Base-by-base conservation (phyloP, 1,140 invertebrate genomes). In the Plutomurus gul region DNA sequence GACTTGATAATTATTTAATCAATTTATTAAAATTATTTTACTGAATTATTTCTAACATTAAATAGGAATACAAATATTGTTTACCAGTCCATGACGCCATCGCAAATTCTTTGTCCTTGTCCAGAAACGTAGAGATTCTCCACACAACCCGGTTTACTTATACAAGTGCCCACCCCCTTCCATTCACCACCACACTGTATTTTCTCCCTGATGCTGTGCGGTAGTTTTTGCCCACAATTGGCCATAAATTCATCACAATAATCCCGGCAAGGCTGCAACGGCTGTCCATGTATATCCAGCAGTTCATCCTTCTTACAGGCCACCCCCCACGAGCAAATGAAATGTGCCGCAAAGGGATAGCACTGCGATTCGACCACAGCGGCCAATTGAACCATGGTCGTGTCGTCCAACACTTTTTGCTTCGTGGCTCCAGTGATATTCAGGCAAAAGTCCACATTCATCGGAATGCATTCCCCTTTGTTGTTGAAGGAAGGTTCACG, bases 1-100 rank as follows among this genome's bases (percentile, higher is more conserved):
- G 85, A 77, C 84, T 84, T 60, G 84, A 82, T 8, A 84, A 90
- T 85, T 96, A n/a, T n/a, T n/a, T n/a, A n/a, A n/a, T n/a, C n/a
- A n/a, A n/a, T n/a, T n/a, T n/a, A n/a, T n/a, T n/a, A n/a, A n/a
- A n/a, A n/a, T n/a, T n/a, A n/a, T n/a, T n/a, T n/a, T n/a, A n/a
- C n/a, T n/a, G n/a, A n/a, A n/a, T n/a, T n/a, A n/a, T n/a, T n/a
- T n/a, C n/a, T n/a, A n/a, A n/a, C n/a, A n/a, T n/a, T n/a, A n/a
- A n/a, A n/a, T n/a, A n/a, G n/a, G n/a, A n/a, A n/a, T n/a, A n/a
- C n/a, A n/a, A n/a, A n/a, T n/a, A n/a, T n/a, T n/a, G n/a, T n/a
- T n/a, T n/a, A n/a, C 85, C 95, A 96, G 85, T 96, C 94, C 22
- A 94, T 91, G 3, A 94, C 89, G 5, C 94, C 94, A 85, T 96